Base-by-base conservation (phyloP, 2,113 vertebrate species). In the Neogobius melanostomus region DNA sequence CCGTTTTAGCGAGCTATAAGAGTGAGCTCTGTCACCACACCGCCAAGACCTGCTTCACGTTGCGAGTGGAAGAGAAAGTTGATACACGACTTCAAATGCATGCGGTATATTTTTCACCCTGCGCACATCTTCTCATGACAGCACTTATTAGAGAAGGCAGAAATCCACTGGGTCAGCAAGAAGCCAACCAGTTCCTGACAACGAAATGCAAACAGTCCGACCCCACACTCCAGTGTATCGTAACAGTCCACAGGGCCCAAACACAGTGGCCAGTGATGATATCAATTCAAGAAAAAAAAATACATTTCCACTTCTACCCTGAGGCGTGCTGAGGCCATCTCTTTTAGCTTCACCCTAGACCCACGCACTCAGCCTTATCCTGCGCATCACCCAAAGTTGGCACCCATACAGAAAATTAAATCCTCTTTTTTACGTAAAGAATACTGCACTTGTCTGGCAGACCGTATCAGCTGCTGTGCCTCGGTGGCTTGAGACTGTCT, bases 141-240 rank as follows among this genome's bases (percentile, higher is more conserved):
- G 36, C 47, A 54, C 60, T 54, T 48, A 53, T 52, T 69, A 64
- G 59, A 71, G 47, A 48, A 17, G 2, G 45, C 6, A 71, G 21
- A 67, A 71, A 69, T 64, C 64, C 47, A 71, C 49, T 53, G 2
- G 72, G 71, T 72, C 71, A 83, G 66, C 71, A 17, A 36, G 49
- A 70, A 59, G 36, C 48, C 8, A 64, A 64, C 36, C 57, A 56
- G 65, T 66, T 12, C 59, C 62, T 56, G 62, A 53, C 53, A 69
- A 17, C 68, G 17, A 72, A 77, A 74, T 72, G 14, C 49, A 61
- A 64, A 81, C 21, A 53, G 64, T 43, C 7, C 0, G 50, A 60
- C 52, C 43, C 7, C 50, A 50, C 51, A 12, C 48, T 0, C 14
- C 53, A 54, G 51, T 46, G 11, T 60, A 56, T 21, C 51, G 51